A percentile compares a stretch with the other conserved stretches of the same genome.
These are phyloP conservation scores for Eublepharis macularius DNA, from an alignment of 2,113 vertebrate genomes.

Conservation along the genomic window DNA sequence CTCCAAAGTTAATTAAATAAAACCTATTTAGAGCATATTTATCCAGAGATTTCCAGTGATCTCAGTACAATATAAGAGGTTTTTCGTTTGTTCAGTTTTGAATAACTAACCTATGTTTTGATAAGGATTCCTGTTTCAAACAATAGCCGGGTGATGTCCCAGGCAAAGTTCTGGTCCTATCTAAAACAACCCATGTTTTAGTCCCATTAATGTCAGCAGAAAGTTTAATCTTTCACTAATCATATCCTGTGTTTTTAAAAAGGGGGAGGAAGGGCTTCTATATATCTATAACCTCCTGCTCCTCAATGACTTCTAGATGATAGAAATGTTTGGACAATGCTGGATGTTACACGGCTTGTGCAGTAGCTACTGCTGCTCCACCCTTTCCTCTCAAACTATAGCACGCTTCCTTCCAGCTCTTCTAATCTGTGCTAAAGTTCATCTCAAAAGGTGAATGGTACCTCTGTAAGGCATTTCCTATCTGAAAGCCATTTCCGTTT, in stretches of 20 bases:
- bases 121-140: not conserved
- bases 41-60: not conserved
- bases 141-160: not conserved
- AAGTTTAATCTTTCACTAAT: not conserved
- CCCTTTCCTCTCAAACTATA: not conserved
- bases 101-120: not conserved
- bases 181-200: not conserved
- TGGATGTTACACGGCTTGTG: not conserved
- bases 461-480: slow-evolving; percentile 9
- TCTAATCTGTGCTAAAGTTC: not conserved
- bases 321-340: not conserved
- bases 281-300: not conserved
- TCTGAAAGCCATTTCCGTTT: slow-evolving; percentile 24
- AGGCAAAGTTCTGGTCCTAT: not conserved
- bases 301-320: not conserved
- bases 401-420: not conserved
- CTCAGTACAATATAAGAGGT: not conserved
- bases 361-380: not conserved
- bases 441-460: slow-evolving; percentile 28
- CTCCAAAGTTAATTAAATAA: not conserved
- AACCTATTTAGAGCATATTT: not conserved
- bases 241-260: not conserved
- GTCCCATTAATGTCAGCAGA: not conserved
- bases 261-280: not conserved
- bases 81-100: not conserved